A percentile compares a stretch with the other conserved stretches of the same genome.
Evolutionary conservation across 2,888 invertebrate species (phyloP).

Genomic region (Marronus borbonicus): DNA sequence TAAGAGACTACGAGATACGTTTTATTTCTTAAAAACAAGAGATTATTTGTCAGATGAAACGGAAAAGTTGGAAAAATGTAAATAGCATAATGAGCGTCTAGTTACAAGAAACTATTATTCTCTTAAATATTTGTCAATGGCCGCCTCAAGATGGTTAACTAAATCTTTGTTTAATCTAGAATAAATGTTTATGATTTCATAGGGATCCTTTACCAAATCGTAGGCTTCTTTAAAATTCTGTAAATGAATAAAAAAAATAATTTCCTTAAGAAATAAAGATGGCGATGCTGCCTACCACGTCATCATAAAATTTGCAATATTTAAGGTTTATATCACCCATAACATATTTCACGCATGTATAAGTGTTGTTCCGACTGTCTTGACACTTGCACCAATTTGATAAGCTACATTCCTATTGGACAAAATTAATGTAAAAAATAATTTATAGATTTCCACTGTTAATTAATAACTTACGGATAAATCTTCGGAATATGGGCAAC

Average conservation of each 20-base stretch:
- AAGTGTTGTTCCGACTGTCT: conserved; percentile 89
- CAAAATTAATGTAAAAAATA: neutral
- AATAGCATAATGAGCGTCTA: neutral
- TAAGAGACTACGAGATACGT: no score
- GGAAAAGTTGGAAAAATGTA: no score
- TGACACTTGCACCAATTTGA: conserved; percentile 87
- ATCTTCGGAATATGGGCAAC: conserved; percentile 78
- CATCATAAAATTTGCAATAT: conserved; percentile 77
- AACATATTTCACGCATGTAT: conserved; percentile 81
- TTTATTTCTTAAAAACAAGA: no score
- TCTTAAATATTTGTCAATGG: conserved; percentile 25
- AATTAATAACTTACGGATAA: conserved; percentile 73
- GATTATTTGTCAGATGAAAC: no score
- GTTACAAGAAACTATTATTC: neutral
- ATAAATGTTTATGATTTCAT: conserved; percentile 80
- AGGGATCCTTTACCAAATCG: conserved; percentile 79
- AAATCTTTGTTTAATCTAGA: conserved; percentile 61
- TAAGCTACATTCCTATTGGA: conserved; percentile 76
- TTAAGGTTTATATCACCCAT: conserved; percentile 73
- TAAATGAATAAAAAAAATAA: conserved; percentile 58
- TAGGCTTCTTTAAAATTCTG: conserved; percentile 86
- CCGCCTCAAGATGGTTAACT: conserved; percentile 23
- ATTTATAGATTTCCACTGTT: neutral
- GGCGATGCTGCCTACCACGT: conserved; percentile 67
- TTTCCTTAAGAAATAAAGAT: conserved; percentile 52